Evolutionary conservation across 2,797 vertebrate genomes (phyloP).

Genomic region (Austrolebias charrua): DNA sequence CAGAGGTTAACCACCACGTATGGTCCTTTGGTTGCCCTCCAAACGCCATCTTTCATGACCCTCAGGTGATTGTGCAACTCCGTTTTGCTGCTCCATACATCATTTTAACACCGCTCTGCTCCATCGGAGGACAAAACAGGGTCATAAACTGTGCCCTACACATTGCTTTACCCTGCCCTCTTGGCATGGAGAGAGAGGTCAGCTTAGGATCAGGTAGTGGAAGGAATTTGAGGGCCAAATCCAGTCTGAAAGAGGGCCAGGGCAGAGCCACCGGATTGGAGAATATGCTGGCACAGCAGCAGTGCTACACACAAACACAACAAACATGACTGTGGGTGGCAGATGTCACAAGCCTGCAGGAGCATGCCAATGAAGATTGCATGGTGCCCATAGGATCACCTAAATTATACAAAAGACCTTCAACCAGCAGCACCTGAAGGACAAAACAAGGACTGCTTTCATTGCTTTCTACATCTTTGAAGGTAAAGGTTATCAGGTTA

Average conservation of each 20-base stretch:
- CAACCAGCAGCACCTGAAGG: constrained; percentile 57
- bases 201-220: constrained; percentile 34
- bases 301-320: constrained; percentile 37
- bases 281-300: constrained; percentile 75
- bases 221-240: constrained; percentile 29
- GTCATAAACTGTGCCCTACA: constrained; percentile 53
- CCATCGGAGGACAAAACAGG: constrained; percentile 47
- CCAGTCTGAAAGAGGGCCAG: constrained; percentile 54
- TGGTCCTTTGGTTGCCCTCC: constrained; percentile 45
- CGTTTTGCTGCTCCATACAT: constrained; percentile 54
- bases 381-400: constrained; percentile 31
- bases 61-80: constrained; percentile 37
- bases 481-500: constrained; percentile 41
- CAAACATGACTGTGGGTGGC: constrained; percentile 34
- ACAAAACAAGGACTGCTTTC: constrained; percentile 37
- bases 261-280: constrained; percentile 48
- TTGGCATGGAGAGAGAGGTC: constrained; percentile 47
- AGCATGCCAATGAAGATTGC: constrained; percentile 48
- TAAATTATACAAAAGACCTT: constrained; percentile 67
- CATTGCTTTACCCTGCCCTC: constrained; percentile 42
- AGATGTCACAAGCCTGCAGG: constrained; percentile 31
- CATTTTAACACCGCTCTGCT: constrained; percentile 58
- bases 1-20: constrained; percentile 29
- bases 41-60: constrained; percentile 49
- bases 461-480: constrained; percentile 23